Evolutionary conservation across 2,888 invertebrate species (phyloP).

Genomic region (Polymixis flavicincta): DNA sequence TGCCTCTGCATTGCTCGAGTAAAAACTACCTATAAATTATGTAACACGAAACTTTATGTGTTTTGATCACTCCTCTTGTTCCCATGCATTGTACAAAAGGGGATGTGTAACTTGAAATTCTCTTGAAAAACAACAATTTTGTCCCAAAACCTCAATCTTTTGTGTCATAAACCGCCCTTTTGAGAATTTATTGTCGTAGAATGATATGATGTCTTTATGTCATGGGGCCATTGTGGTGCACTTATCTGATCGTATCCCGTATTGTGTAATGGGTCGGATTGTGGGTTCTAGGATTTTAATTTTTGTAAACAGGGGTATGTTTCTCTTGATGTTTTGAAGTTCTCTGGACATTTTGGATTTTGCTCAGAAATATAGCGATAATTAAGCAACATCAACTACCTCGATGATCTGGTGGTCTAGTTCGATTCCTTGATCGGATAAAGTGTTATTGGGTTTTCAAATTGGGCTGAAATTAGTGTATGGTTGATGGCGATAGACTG

Average conservation of each 20-base stretch:
- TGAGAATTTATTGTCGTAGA: slow-evolving; percentile 88
- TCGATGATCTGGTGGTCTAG: too few relatives aligned
- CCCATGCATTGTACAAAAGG: slow-evolving; percentile 83
- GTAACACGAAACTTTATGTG: slow-evolving; percentile 75
- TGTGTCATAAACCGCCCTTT: slow-evolving; percentile 88
- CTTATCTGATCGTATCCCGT: slow-evolving; percentile 88
- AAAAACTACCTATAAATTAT: slow-evolving; percentile 77
- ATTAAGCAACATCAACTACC: not conserved
- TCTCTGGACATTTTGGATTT: not conserved
- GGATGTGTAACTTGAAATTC: slow-evolving; percentile 77
- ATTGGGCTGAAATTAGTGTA: too few relatives aligned
- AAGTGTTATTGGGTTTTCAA: not conserved
- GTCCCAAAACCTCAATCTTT: slow-evolving; percentile 83
- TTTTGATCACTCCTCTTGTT: slow-evolving; percentile 90
- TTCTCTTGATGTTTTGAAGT: slow-evolving; percentile 42
- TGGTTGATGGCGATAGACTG: not conserved
- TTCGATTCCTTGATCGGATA: not conserved
- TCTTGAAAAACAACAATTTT: slow-evolving; percentile 82
- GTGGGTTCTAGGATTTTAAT: slow-evolving; percentile 74
- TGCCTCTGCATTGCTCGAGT: slow-evolving; percentile 62
- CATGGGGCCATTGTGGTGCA: slow-evolving; percentile 84
- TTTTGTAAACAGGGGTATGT: slow-evolving; percentile 42
- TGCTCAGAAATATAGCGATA: not conserved
- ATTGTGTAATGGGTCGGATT: slow-evolving; percentile 82
- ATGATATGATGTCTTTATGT: slow-evolving; percentile 90